A percentile compares a stretch with the other conserved stretches of the same genome.
These are phyloP conservation scores for Chironomus riparius DNA, from an alignment of 2,888 invertebrate genomes.

Conservation along the genomic window DNA sequence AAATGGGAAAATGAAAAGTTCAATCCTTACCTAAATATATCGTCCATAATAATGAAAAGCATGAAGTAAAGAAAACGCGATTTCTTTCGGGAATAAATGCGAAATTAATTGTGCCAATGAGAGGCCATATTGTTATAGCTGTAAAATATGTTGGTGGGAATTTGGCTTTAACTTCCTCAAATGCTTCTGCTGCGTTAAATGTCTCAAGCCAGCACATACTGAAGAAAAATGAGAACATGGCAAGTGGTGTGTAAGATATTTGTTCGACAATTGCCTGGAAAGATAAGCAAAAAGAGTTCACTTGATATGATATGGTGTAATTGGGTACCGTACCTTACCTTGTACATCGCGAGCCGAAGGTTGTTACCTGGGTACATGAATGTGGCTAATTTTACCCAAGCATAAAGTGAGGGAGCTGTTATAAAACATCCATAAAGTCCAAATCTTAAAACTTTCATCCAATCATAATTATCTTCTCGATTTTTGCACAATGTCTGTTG, in stretches of 20 bases:
- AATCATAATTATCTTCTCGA: conserved; percentile 56
- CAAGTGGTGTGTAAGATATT: conserved; percentile 63
- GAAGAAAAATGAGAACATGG: conserved; percentile 68
- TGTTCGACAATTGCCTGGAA: conserved; percentile 56
- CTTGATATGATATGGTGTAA: not conserved
- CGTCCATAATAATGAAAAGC: conserved; percentile 66
- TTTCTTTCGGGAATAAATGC: conserved; percentile 60
- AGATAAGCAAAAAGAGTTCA: conserved; percentile 1
- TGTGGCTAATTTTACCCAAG: conserved; percentile 69
- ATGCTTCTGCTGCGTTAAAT: conserved; percentile 53
- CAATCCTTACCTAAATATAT: conserved; percentile 31
- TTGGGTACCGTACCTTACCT: conserved; percentile 41
- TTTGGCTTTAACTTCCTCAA: conserved; percentile 60
- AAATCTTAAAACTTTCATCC: conserved; percentile 61
- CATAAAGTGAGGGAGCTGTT: conserved; percentile 71
- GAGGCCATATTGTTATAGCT: conserved; percentile 18
- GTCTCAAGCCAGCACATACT: conserved; percentile 65
- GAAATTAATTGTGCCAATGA: conserved; percentile 53
- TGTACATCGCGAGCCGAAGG: conserved; percentile 57
- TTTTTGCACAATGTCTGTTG: conserved; percentile 54
- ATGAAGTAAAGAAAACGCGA: conserved; percentile 61
- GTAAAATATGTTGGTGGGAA: conserved; percentile 60
- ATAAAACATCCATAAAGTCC: conserved; percentile 71
- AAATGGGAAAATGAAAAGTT: not conserved
- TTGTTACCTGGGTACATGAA: conserved; percentile 65